These are phyloP conservation scores for Aphelocoma californica DNA, from an alignment of 2,797 vertebrate species.

Conservation along the genomic window DNA sequence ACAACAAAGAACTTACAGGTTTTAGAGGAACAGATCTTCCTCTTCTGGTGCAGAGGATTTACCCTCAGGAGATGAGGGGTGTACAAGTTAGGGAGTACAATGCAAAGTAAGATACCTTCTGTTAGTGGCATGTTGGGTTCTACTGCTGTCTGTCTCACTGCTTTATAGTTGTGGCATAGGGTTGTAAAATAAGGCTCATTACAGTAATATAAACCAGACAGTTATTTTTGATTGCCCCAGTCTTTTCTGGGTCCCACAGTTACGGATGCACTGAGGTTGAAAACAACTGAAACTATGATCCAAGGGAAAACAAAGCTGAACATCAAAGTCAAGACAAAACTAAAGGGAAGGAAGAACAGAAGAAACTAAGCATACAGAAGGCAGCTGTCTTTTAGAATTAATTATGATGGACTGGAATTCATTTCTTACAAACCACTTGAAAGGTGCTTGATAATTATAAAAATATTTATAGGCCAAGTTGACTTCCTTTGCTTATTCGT, in stretches of 20 bases:
- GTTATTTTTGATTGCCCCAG: not conserved
- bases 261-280: accelerated
- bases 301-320: not conserved
- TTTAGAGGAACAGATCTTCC: constrained; percentile 71
- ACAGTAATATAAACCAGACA: not conserved
- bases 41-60: constrained; percentile 72
- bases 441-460: constrained; percentile 5
- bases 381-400: not conserved
- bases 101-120: not conserved
- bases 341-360: not conserved
- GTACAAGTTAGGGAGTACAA: not conserved
- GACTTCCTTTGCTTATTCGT: not conserved
- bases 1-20: constrained; percentile 67
- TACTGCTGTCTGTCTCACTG: not conserved
- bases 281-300: not conserved
- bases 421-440: constrained; percentile 20
- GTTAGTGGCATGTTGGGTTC: not conserved
- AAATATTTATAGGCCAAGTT: not conserved
- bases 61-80: constrained; percentile 75
- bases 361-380: not conserved
- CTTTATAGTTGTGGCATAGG: not conserved
- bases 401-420: not conserved
- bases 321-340: constrained; percentile 22
- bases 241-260: not conserved
- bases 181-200: not conserved